Base-by-base conservation (phyloP, 1,140 invertebrate genomes). In the Zaprionus gabonicus region DNA sequence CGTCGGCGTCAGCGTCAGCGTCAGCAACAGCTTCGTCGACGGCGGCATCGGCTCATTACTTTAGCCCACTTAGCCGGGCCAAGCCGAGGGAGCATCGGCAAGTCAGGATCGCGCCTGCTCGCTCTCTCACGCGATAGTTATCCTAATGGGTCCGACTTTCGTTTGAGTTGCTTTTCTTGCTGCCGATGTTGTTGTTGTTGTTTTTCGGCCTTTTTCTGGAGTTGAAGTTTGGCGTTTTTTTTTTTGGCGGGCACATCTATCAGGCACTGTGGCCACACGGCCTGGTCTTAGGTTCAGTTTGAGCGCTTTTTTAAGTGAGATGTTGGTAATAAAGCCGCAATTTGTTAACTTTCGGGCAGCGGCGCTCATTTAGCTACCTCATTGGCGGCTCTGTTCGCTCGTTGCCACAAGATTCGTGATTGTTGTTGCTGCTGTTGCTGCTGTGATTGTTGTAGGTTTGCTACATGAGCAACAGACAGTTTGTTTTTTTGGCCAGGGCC, bases 271-370 rank as follows among this genome's bases (percentile, higher is more conserved):
- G 28, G 44, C 46, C 44, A 46, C 49, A 31, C 38, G 6, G 34
- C 31, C 44, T 38, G 41, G 25, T 38, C 72, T 74, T 82, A 31
- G 31, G 68, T 66, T 74, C 36, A 51, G 36, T 65, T 71, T 91
- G 25, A 56, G 65, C 46, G 3, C 46, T 51, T 51, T 63, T 85
- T 90, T 90, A 90, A 90, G 85, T 90, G 85, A 90, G 85, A 90
- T 85, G 85, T 90, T 91, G 85, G 85, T 82, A 90, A 90, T 90
- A 90, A 90, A 91, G 86, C 67, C 76, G 86, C 85, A 90, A 90
- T 90, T 90, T 90, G 85, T 90, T 90, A 90, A 90, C 79, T 90
- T 82, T 81, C 81, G 51, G 58, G 71, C 71, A 63, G 56, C 49
- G 49, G 49, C 68, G 60, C 82, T 90, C 85, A 90, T 90, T 90